phyloP scores from a whole-genome alignment of 2,888 invertebrate species.

The Boloria euphrosyne region DNA sequence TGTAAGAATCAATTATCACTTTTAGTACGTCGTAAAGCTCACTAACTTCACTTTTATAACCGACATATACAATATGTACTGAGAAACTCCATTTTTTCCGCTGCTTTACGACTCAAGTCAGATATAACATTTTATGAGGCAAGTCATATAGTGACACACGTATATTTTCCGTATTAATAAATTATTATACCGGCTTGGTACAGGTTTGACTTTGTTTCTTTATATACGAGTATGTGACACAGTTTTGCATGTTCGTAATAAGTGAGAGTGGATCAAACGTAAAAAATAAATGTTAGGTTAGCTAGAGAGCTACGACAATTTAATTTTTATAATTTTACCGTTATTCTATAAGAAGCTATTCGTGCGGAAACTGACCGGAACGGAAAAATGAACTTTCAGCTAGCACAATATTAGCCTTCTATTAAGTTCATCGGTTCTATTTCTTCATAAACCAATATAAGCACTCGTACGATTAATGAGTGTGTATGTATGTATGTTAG shows the following conservation, averaged over 20 bases:
- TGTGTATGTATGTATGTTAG: no score
- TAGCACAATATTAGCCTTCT: not conserved
- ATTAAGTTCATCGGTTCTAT: no score
- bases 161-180: conserved; percentile 35
- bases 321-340: not conserved
- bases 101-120: conserved; percentile 29
- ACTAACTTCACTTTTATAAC: conserved; percentile 9
- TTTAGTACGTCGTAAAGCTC: conserved; percentile 12
- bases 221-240: conserved; percentile 28
- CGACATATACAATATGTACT: conserved; percentile 16
- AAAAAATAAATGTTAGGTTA: conserved; percentile 32
- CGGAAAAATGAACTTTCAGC: not conserved
- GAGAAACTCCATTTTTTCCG: conserved; percentile 29
- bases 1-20: conserved; percentile 16
- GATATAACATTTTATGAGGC: conserved; percentile 31
- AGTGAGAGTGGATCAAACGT: conserved; percentile 37
- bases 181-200: conserved; percentile 30
- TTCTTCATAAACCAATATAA: no score
- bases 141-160: conserved; percentile 29
- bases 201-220: conserved; percentile 31
- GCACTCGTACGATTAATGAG: no score
- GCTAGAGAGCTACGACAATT: conserved; percentile 12
- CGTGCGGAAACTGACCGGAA: no score
- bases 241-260: conserved; percentile 30
- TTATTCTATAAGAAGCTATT: not conserved